These are phyloP conservation scores for Catostomus latipinnis DNA, from an alignment of 2,797 vertebrate genomes.

Conservation along the genomic window DNA sequence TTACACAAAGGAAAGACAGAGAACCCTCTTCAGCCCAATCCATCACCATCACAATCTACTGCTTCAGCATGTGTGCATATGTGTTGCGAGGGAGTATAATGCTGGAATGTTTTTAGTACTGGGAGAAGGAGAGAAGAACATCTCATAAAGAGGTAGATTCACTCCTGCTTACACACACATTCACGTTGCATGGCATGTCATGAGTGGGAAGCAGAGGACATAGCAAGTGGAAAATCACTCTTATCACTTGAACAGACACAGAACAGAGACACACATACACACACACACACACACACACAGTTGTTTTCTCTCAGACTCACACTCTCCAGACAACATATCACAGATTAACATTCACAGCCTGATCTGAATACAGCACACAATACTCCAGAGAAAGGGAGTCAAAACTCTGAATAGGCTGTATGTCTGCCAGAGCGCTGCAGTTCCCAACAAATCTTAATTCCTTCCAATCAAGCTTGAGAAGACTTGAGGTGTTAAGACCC, in stretches of 20 bases:
- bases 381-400: not conserved
- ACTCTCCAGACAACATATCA: constrained; percentile 17
- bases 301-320: too few relatives aligned
- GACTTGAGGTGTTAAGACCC: not conserved
- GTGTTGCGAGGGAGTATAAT: constrained; percentile 60
- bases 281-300: too few relatives aligned
- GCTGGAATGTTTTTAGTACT: constrained; percentile 73
- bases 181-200: constrained; percentile 13
- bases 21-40: constrained; percentile 52
- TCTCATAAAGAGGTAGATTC: constrained; percentile 42
- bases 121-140: constrained; percentile 48
- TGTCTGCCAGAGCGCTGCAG: not conserved
- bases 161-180: constrained; percentile 31
- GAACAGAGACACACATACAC: too few relatives aligned
- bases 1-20: constrained; percentile 48
- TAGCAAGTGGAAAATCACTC: constrained; percentile 38
- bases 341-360: constrained; percentile 4
- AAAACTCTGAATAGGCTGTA: not conserved
- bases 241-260: constrained; percentile 31
- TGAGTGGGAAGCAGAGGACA: constrained; percentile 29
- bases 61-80: constrained; percentile 48
- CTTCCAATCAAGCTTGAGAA: not conserved
- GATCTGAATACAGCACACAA: constrained; percentile 24
- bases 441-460: constrained; percentile 1
- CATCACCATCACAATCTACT: constrained; percentile 65